Percentiles rank a stretch among this genome's conserved stretches.
Conservation (phyloP, 92 coral and sea anemone genomes). For the Zoanthus sociatus region DNA sequence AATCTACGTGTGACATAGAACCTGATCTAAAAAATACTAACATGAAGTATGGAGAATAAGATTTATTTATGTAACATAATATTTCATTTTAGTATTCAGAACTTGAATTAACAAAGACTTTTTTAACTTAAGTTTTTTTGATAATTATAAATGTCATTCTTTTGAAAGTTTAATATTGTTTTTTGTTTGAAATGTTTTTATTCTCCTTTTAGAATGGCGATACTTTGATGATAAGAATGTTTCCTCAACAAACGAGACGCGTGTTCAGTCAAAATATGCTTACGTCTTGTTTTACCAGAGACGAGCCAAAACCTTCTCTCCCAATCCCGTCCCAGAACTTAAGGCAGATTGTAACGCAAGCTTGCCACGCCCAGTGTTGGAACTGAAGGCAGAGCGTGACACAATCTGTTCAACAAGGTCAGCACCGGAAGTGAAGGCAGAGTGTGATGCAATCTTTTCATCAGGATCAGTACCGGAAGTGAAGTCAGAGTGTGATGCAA, state of each 20-base stretch:
- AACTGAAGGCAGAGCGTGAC: background rate
- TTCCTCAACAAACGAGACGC: conserved; percentile 67
- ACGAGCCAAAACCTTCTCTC: conserved; percentile 41
- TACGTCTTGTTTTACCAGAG: conserved; percentile 94
- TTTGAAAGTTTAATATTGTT: no score
- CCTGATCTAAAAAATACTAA: no score
- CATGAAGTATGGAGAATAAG: no score
- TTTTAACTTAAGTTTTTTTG: no score
- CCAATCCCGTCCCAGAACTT: background rate
- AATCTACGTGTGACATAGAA: no score
- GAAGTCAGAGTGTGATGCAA: background rate
- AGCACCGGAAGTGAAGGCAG: background rate
- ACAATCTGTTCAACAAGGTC: conserved; percentile 13
- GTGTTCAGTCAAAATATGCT: conserved; percentile 84
- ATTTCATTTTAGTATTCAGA: no score
- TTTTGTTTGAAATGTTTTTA: no score
- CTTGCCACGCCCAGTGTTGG: conserved; percentile 1
- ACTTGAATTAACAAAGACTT: no score
- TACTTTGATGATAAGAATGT: conserved; percentile 91
- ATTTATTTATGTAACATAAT: no score
- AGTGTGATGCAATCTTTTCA: background rate
- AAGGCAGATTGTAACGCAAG: background rate
- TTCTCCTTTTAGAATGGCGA: conserved; percentile 79
- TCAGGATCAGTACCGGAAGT: background rate
- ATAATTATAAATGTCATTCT: no score